Base-by-base conservation (phyloP, 1,140 invertebrate species). In the Caerostris extrusa region DNA sequence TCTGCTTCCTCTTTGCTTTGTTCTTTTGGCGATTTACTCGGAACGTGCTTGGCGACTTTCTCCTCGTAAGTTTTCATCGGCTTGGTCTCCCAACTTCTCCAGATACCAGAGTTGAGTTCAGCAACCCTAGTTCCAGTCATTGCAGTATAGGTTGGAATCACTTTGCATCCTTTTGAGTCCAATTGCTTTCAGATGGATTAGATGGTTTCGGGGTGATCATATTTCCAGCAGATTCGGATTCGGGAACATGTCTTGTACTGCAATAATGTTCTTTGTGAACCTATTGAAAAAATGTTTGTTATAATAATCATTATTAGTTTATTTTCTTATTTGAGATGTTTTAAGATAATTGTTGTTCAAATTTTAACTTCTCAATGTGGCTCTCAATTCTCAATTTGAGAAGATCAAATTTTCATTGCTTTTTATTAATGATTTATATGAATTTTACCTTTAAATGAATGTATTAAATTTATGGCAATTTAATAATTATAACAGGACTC, bases 231-330 rank as follows among this genome's bases (percentile, higher is more conserved):
- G 95, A 95, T 10, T 95, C 14, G 60, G 91, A 94, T 93, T 96
- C 96, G 12, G 96, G 95, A 88, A 97, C 96, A 95, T 98, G 98
- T 95, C 98, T 97, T 2, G 98, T 98, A 95, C 98, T 98, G 96
- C 99, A 99, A 96, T 99, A 99, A 95, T 98, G 98, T 92, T 98
- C 97, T 96, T 99, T 99, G 96, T 99, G 99, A n/a, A 98, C 98
- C 86, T 95, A 57, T 53, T 61, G 57, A n/a, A 34, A 71, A 71
- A 7, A 71, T 34, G 34, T 34, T 34, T 34, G 34, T 34, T 34
- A 34, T 34, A 34, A 34, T 34, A 34, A 34, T 34, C 34, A 34
- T 34, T 34, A 34, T 34, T 34, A 34, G 34, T 34, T 34, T 34
- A 34, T 34, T 34, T 34, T 34, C 34, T 34, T 34, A 34, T 34